Conservation (phyloP, 2,113 vertebrate genomes). For the Regulus satrapa region DNA sequence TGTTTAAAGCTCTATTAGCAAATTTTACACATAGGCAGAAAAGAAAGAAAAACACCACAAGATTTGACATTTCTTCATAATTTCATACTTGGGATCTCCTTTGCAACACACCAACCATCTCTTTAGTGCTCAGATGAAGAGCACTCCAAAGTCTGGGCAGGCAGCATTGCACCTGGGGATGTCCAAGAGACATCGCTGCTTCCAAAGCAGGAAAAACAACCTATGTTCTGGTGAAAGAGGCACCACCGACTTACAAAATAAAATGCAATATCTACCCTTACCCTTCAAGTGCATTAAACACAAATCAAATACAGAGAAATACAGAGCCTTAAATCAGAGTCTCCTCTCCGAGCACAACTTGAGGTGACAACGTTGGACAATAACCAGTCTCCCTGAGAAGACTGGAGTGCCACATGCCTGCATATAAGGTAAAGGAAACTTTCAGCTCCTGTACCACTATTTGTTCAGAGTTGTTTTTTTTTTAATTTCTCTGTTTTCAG, state of each 20-base stretch:
- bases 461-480: fast-evolving
- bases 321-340: not conserved
- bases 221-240: not conserved
- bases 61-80: not conserved
- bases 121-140: not conserved
- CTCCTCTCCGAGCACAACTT: not conserved
- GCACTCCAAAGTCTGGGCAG: not conserved
- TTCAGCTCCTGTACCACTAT: not conserved
- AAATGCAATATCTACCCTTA: not conserved
- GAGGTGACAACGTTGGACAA: not conserved
- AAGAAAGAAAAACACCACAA: not conserved
- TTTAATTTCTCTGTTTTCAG: not conserved
- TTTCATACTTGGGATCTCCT: not conserved
- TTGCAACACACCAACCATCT: not conserved
- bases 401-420: not conserved
- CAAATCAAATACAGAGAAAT: not conserved
- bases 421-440: not conserved
- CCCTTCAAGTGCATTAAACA: not conserved
- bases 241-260: fast-evolving
- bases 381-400: not conserved
- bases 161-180: not conserved
- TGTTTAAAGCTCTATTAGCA: not conserved
- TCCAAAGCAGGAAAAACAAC: not conserved
- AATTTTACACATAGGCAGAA: not conserved
- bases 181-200: not conserved